These are phyloP conservation scores for Oscarella lobularis DNA, from an alignment of 37 sponge, comb jelly and placozoan species.

Conservation along the genomic window DNA sequence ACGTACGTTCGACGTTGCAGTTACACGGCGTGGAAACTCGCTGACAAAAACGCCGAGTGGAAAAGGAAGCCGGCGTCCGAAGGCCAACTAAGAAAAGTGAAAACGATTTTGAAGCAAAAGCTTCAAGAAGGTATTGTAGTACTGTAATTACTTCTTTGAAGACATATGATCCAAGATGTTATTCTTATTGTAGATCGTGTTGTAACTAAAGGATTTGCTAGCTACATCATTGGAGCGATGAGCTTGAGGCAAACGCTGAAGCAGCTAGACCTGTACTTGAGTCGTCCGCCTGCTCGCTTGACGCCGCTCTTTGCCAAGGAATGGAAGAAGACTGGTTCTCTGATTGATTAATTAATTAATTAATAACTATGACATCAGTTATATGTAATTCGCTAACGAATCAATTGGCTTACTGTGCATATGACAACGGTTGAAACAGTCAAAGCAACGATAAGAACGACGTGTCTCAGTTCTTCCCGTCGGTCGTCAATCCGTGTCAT, in stretches of 20 bases:
- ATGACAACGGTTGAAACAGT: too few species aligned
- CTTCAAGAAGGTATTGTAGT: background rate
- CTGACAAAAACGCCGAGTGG: background rate
- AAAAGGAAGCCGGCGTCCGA: background rate
- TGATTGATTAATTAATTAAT: background rate
- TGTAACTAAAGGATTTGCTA: background rate
- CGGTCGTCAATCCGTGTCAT: too few species aligned
- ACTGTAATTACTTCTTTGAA: background rate
- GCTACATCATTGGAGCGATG: background rate
- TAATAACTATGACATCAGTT: background rate
- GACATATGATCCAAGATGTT: background rate
- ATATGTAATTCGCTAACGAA: too few species aligned
- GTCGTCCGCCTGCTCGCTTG: background rate
- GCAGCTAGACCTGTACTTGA: background rate
- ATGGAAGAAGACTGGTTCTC: background rate
- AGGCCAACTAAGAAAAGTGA: background rate
- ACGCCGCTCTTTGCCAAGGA: background rate
- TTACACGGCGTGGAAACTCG: background rate
- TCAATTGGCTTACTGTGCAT: too few species aligned
- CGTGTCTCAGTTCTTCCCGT: too few species aligned
- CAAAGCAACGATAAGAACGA: too few species aligned
- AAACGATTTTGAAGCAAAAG: background rate
- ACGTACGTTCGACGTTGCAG: background rate
- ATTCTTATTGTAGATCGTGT: background rate
- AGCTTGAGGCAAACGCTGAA: background rate